These are phyloP conservation scores for Notothenia coriiceps DNA, from an alignment of 2,113 vertebrate species.

Conservation along the genomic window DNA sequence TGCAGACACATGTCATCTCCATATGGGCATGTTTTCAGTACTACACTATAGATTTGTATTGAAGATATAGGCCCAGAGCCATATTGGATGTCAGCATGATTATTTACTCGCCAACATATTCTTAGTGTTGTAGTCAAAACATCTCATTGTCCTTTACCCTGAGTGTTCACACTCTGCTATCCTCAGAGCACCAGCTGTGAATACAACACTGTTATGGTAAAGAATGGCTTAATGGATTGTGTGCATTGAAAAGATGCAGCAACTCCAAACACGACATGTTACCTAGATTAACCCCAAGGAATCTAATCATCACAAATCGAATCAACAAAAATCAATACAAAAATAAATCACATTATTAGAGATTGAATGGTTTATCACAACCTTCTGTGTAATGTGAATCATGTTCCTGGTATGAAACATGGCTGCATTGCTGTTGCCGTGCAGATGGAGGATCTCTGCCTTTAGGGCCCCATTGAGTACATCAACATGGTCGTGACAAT, in stretches of 20 bases:
- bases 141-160: not conserved
- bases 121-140: conserved; percentile 4
- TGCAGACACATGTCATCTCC: conserved; percentile 28
- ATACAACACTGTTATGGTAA: not conserved
- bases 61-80: conserved; percentile 3
- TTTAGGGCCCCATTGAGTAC: not conserved
- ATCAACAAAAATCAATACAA: conserved; percentile 4
- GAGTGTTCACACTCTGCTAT: not conserved
- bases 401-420: not conserved
- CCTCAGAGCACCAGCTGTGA: not conserved
- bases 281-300: not conserved
- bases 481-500: conserved; percentile 11
- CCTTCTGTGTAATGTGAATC: conserved; percentile 8
- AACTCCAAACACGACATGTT: not conserved
- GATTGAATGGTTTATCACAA: not conserved
- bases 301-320: not conserved
- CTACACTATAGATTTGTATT: conserved; percentile 44
- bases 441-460: not conserved
- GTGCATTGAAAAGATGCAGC: conserved; percentile 7
- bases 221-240: not conserved
- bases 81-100: conserved; percentile 36
- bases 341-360: conserved; percentile 1
- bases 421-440: not conserved
- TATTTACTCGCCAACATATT: conserved; percentile 19
- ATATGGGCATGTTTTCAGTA: conserved; percentile 32